These are phyloP conservation scores for Listrodromus nycthemerus DNA, from an alignment of 2,888 invertebrate genomes.

Conservation along the genomic window DNA sequence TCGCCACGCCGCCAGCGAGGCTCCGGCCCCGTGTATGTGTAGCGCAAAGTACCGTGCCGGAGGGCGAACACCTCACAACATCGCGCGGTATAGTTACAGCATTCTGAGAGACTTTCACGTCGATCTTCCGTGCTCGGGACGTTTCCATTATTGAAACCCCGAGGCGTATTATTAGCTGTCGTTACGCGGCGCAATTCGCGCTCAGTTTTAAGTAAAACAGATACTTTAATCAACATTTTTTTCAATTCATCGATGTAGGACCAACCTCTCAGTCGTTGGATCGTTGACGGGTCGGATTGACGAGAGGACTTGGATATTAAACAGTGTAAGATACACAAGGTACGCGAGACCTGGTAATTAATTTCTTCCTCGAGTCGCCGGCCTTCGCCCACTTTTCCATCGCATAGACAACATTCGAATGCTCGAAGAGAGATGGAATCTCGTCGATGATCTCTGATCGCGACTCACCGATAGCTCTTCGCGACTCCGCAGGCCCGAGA, in stretches of 20 bases:
- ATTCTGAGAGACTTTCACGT: conserved; percentile 21
- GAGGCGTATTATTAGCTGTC: conserved; percentile 47
- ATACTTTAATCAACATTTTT: neutral
- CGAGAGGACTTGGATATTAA: too few relatives aligned
- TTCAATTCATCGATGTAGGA: conserved; percentile 16
- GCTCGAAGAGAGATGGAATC: neutral
- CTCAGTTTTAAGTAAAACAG: neutral
- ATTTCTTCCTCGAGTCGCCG: too few relatives aligned
- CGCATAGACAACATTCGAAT: neutral
- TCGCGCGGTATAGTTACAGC: conserved; percentile 27
- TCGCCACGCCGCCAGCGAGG: conserved; percentile 23
- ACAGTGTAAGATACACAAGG: too few relatives aligned
- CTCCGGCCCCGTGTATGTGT: neutral
- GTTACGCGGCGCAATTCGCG: conserved; percentile 41
- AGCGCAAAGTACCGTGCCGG: conserved; percentile 49
- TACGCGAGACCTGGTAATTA: too few relatives aligned
- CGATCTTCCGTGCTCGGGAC: conserved; percentile 44
- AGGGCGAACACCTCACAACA: conserved; percentile 36
- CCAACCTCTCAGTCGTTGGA: neutral
- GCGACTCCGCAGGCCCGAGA: conserved; percentile 6
- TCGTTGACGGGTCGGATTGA: too few relatives aligned
- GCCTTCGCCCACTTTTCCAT: too few relatives aligned
- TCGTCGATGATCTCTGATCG: neutral
- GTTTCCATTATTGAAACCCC: conserved; percentile 58
- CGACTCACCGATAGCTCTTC: neutral